Conservation (phyloP, 2,797 vertebrate species). For the Hozukius guyotensis region DNA sequence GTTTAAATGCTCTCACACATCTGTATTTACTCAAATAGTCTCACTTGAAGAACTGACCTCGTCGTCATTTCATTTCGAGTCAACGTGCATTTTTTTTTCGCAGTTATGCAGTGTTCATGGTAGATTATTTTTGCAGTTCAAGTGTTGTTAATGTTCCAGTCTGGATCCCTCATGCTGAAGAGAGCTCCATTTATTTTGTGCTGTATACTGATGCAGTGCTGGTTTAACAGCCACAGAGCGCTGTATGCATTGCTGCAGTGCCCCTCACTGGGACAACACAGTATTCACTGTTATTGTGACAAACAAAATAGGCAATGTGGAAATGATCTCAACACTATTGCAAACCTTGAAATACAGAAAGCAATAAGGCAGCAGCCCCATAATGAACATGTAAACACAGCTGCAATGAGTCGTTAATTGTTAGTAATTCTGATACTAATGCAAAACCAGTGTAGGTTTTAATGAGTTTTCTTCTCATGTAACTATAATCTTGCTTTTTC, state of each 20-base stretch:
- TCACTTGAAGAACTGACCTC: background rate
- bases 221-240: constrained; percentile 10
- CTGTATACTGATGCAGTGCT: constrained; percentile 25
- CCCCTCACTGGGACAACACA: constrained; percentile 77
- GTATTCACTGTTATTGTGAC: constrained; percentile 51
- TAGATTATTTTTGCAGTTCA: background rate
- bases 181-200: constrained; percentile 11
- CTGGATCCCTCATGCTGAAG: background rate
- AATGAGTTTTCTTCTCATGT: background rate
- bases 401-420: background rate
- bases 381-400: background rate
- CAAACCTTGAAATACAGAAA: background rate
- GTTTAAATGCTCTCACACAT: background rate
- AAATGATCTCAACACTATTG: background rate
- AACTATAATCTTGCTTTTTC: background rate
- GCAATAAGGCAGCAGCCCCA: background rate
- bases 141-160: background rate
- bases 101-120: background rate
- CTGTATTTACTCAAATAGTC: background rate
- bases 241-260: constrained; percentile 71
- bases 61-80: background rate
- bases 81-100: background rate
- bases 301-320: constrained; percentile 1
- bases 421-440: background rate
- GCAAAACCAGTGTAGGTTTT: background rate